A percentile compares a stretch with the other conserved stretches of the same genome.
These are phyloP conservation scores for Philonicus albiceps DNA, from an alignment of 2,888 invertebrate species.

Conservation along the genomic window DNA sequence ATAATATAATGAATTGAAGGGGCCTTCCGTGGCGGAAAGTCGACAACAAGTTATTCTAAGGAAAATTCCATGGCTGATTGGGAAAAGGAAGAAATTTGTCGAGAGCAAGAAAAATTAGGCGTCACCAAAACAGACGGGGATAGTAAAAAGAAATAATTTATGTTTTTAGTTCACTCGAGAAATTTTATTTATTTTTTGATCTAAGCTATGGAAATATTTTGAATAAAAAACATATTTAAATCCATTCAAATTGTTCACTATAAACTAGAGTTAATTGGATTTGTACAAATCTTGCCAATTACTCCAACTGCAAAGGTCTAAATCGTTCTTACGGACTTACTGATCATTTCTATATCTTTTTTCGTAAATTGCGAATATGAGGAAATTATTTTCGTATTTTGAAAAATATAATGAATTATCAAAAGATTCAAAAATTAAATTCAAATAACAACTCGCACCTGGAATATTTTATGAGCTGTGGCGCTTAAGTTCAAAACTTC, in stretches of 20 bases:
- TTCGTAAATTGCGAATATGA: too few relatives aligned
- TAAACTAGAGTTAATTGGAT: background rate
- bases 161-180: slow-evolving; percentile 45
- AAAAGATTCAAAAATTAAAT: too few relatives aligned
- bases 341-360: too few relatives aligned
- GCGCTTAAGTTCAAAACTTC: too few relatives aligned
- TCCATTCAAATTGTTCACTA: background rate
- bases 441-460: too few relatives aligned
- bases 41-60: slow-evolving; percentile 65
- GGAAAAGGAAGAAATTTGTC: slow-evolving; percentile 67
- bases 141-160: background rate
- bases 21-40: slow-evolving; percentile 74
- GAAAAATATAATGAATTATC: too few relatives aligned
- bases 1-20: slow-evolving; percentile 56
- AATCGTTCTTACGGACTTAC: too few relatives aligned
- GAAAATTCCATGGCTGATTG: slow-evolving; percentile 71
- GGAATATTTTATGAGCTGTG: too few relatives aligned
- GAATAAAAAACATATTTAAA: background rate
- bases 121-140: background rate
- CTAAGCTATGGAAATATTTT: background rate
- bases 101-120: slow-evolving; percentile 51
- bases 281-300: too few relatives aligned
- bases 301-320: too few relatives aligned
- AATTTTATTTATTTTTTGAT: background rate
- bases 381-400: too few relatives aligned